These are phyloP conservation scores for Actinernus sp. DNA, from an alignment of 92 coral and sea anemone genomes.

Conservation along the genomic window DNA sequence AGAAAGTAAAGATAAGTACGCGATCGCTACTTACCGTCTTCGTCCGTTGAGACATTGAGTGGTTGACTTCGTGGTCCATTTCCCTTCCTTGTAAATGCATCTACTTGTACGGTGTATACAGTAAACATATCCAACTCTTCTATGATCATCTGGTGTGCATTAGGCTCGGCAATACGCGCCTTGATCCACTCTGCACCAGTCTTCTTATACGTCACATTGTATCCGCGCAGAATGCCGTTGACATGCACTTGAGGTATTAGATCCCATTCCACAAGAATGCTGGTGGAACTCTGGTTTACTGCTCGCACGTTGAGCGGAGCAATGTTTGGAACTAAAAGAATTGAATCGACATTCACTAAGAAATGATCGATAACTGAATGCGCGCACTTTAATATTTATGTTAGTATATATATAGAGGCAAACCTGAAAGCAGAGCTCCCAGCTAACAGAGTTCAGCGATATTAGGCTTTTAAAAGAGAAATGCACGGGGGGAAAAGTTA, in stretches of 20 bases:
- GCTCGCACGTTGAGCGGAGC: slow-evolving; percentile 13
- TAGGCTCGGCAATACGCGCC: too few species aligned
- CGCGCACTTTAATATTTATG: too few species aligned
- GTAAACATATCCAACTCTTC: background rate
- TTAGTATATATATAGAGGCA: too few species aligned
- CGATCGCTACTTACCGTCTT: background rate
- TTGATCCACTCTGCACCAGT: too few species aligned
- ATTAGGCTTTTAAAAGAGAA: too few species aligned
- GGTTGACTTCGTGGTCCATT: background rate
- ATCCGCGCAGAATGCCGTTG: background rate
- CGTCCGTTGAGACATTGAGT: background rate
- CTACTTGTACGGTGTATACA: background rate
- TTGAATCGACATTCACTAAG: too few species aligned
- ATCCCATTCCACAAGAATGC: slow-evolving; percentile 16
- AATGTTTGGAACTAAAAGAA: background rate
- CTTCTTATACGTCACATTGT: slow-evolving; percentile 11
- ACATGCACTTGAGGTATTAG: background rate
- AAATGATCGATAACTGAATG: too few species aligned
- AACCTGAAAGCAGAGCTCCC: too few species aligned
- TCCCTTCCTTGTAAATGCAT: background rate
- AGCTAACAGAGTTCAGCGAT: too few species aligned
- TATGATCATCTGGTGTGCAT: too few species aligned
- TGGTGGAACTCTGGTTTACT: slow-evolving; percentile 6
- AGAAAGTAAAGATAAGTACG: too few species aligned
- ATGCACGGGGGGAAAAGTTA: too few species aligned